Conservation (phyloP, 2,113 vertebrate species). For the Psammodynastes pulverulentus region DNA sequence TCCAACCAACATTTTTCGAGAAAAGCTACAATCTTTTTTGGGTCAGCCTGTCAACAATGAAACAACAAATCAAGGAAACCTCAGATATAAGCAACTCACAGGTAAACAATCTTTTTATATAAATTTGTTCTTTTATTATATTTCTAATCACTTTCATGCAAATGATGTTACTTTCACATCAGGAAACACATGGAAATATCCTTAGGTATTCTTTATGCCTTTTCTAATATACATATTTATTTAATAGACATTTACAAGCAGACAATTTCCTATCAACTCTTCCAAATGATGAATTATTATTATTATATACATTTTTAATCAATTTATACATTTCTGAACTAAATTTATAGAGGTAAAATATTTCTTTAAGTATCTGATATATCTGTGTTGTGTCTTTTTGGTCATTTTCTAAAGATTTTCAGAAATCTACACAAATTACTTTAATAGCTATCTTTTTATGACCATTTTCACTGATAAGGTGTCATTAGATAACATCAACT, state of each 20-base stretch:
- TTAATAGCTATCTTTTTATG: not conserved
- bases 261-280: not conserved
- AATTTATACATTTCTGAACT: not conserved
- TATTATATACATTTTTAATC: not conserved
- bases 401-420: not conserved
- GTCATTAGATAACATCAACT: not conserved
- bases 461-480: not conserved
- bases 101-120: slow-evolving; percentile 60
- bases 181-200: not conserved
- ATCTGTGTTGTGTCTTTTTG: not conserved
- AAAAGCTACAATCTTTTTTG: slow-evolving; percentile 79
- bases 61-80: slow-evolving; percentile 30
- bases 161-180: not conserved
- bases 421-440: not conserved
- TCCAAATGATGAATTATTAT: not conserved
- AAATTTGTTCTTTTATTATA: not conserved
- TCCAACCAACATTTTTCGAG: slow-evolving; percentile 81
- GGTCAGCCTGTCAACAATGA: slow-evolving; percentile 63
- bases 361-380: not conserved
- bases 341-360: not conserved
- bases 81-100: slow-evolving; percentile 70
- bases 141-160: not conserved
- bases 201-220: not conserved
- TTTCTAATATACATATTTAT: not conserved
- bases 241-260: not conserved